phyloP scores from a whole-genome alignment of 2,113 vertebrate genomes.

The Corydoras maculifer region DNA sequence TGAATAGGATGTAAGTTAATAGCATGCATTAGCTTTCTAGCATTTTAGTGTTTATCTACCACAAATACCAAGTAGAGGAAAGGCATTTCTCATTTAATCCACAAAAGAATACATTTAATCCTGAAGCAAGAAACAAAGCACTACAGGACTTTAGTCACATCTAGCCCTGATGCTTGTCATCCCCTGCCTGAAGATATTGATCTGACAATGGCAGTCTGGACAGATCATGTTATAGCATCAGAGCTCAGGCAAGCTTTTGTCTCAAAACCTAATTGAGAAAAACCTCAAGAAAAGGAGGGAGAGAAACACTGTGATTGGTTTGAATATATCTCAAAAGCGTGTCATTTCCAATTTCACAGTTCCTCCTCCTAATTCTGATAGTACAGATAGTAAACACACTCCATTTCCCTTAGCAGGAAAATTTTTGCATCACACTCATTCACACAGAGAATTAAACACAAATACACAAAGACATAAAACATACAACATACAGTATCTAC shows the following conservation, averaged over 20 bases:
- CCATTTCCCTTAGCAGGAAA: conserved; percentile 3
- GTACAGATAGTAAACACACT: conserved; percentile 23
- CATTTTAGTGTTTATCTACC: too few relatives aligned
- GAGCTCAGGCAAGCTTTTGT: conserved; percentile 32
- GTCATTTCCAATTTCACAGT: conserved; percentile 49
- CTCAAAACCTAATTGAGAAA: conserved; percentile 4
- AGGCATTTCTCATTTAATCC: not conserved
- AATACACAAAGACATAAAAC: not conserved
- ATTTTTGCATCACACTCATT: not conserved
- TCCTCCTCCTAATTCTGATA: conserved; percentile 39
- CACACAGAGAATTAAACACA: too few relatives aligned
- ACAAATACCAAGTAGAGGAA: not conserved
- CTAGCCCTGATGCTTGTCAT: conserved; percentile 12
- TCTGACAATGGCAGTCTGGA: conserved; percentile 33
- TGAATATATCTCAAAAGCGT: conserved; percentile 17
- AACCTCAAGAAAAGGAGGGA: conserved; percentile 12
- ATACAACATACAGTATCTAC: not conserved
- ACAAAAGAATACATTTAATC: not conserved
- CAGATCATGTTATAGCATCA: conserved; percentile 39
- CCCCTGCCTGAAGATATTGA: conserved; percentile 47
- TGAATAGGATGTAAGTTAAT: too few relatives aligned
- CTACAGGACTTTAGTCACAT: conserved; percentile 17
- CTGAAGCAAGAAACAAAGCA: not conserved
- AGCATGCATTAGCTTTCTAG: too few relatives aligned
- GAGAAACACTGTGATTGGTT: conserved; percentile 7